Conservation (phyloP, 2,888 invertebrate species). For the Plebejus argus region DNA sequence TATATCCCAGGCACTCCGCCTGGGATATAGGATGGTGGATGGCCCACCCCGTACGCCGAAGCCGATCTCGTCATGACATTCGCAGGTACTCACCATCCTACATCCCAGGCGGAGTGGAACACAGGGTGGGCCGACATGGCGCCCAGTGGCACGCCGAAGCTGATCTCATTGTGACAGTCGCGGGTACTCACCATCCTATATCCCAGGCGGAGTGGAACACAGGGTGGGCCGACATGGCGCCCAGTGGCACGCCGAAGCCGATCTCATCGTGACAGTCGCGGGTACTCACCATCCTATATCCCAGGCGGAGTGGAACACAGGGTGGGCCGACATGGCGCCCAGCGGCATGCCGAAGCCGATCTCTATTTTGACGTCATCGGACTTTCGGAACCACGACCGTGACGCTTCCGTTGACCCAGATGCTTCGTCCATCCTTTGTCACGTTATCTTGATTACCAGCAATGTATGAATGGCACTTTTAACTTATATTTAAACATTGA, state of each 20-base stretch:
- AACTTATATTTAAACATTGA: constrained; percentile 15
- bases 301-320: constrained; percentile 79
- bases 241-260: constrained; percentile 75
- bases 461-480: neutral
- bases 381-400: constrained; percentile 59
- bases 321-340: constrained; percentile 76
- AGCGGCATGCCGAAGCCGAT: constrained; percentile 75
- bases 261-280: constrained; percentile 53
- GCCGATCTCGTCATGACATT: constrained; percentile 59
- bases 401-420: constrained; percentile 47
- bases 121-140: constrained; percentile 77
- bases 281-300: constrained; percentile 73
- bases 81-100: too few species aligned
- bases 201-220: constrained; percentile 80
- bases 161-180: constrained; percentile 47
- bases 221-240: constrained; percentile 76
- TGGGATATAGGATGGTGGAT: too few species aligned
- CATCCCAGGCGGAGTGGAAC: constrained; percentile 68
- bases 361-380: constrained; percentile 80
- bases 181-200: constrained; percentile 67
- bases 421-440: constrained; percentile 63
- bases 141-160: constrained; percentile 75
- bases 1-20: constrained; percentile 80
- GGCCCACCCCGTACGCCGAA: too few species aligned
- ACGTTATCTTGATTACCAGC: neutral